Conservation (phyloP, 1,140 invertebrate species). For the Anastrepha obliqua region DNA sequence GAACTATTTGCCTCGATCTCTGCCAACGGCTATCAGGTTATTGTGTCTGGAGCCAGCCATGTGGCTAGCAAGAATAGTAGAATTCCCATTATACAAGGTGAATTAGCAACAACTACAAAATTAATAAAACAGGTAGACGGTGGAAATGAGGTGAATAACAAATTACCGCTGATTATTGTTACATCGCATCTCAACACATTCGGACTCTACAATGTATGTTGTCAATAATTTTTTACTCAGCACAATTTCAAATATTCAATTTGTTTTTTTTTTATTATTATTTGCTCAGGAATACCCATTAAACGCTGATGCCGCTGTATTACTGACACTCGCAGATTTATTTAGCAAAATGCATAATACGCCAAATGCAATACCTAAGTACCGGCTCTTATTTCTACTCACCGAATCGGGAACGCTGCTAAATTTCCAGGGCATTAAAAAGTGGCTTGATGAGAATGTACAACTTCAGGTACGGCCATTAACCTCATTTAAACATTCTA, state of each 20-base stretch:
- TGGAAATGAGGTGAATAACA: constrained; percentile 83
- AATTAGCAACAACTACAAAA: constrained; percentile 78
- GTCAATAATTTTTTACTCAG: neutral
- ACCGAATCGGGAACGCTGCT: constrained; percentile 92
- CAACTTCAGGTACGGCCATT: constrained; percentile 80
- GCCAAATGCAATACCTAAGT: constrained; percentile 85
- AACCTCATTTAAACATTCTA: neutral
- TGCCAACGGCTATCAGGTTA: constrained; percentile 94
- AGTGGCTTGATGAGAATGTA: constrained; percentile 88
- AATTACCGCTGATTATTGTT: constrained; percentile 89
- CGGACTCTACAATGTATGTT: constrained; percentile 88
- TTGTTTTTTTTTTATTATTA: neutral
- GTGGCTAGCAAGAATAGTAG: constrained; percentile 84
- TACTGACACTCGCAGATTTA: constrained; percentile 91
- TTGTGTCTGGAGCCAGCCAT: constrained; percentile 82
- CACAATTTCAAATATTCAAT: too few species aligned
- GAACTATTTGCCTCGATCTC: constrained; percentile 89
- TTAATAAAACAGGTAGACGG: constrained; percentile 79
- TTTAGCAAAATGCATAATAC: constrained; percentile 94
- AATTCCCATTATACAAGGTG: constrained; percentile 89
- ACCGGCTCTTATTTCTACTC: constrained; percentile 92
- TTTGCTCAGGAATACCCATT: constrained; percentile 65
- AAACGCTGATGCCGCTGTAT: constrained; percentile 86
- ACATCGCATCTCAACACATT: constrained; percentile 96
- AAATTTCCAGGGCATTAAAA: constrained; percentile 97